Percentiles rank a stretch among this genome's conserved stretches.
phyloP scores from a whole-genome alignment of 2,888 invertebrate species.

The Unio delphinus region DNA sequence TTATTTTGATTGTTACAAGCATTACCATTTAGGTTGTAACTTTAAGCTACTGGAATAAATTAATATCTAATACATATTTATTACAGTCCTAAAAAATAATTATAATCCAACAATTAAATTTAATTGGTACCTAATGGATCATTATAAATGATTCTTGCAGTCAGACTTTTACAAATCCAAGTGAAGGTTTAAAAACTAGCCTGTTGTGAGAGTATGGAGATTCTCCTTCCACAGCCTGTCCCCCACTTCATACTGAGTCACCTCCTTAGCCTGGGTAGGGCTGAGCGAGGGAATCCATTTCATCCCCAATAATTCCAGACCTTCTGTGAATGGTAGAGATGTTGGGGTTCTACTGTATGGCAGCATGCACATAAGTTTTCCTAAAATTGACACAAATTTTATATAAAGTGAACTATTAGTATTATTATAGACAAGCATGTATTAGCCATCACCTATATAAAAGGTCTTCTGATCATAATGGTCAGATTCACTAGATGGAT shows the following conservation, averaged over 20 bases:
- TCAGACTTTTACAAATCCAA: not conserved
- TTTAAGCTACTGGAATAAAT: no score
- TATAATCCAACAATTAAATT: not conserved
- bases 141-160: not conserved
- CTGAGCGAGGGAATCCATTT: conserved; percentile 63
- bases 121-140: not conserved
- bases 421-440: not conserved
- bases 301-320: conserved; percentile 65
- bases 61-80: no score
- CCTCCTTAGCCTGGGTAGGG: conserved; percentile 62
- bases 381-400: conserved; percentile 26
- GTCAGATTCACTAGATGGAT: no score
- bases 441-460: no score
- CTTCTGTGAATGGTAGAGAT: conserved; percentile 34
- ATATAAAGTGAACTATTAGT: not conserved
- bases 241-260: conserved; percentile 66
- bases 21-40: no score
- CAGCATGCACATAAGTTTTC: conserved; percentile 51
- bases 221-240: conserved; percentile 62
- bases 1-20: no score
- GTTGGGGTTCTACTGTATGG: conserved; percentile 50
- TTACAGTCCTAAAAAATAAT: not conserved
- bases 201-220: conserved; percentile 57
- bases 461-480: not conserved
- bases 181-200: conserved; percentile 22